Percentiles rank a stretch among this genome's conserved stretches.
Evolutionary conservation across 2,113 vertebrate species (phyloP).

Genomic region (Ceyx cyanopectus): DNA sequence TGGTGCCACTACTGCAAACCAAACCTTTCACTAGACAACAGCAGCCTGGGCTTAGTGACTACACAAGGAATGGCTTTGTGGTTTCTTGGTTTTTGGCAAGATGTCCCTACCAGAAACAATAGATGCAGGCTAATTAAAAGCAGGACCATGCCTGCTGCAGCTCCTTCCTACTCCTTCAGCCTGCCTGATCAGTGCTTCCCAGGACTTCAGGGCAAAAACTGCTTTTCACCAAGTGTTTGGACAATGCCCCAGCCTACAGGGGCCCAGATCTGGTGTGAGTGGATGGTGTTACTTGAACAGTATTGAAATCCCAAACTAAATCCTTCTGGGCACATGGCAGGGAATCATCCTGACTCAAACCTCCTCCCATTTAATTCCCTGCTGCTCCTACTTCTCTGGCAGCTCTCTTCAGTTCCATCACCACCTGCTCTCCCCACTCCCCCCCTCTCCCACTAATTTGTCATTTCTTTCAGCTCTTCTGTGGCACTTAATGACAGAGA

Average conservation of each 20-base stretch:
- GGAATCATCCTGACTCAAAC: background rate
- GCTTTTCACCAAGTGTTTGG: background rate
- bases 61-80: background rate
- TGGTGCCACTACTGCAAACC: background rate
- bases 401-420: constrained; percentile 48
- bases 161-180: background rate
- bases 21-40: background rate
- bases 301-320: constrained; percentile 47
- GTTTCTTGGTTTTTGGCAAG: background rate
- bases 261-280: background rate
- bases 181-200: background rate
- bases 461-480: constrained; percentile 63
- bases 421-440: constrained; percentile 64
- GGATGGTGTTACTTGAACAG: background rate
- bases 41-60: background rate
- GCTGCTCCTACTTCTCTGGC: constrained; percentile 56
- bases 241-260: background rate
- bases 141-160: background rate
- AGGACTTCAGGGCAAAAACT: constrained; percentile 5
- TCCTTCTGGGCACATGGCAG: constrained; percentile 21
- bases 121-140: constrained; percentile 31
- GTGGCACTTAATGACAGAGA: constrained; percentile 64
- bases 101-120: constrained; percentile 10
- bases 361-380: constrained; percentile 64
- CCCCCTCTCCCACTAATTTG: background rate